Conservation (phyloP, 2,888 invertebrate species). For the Colletes collaris region DNA sequence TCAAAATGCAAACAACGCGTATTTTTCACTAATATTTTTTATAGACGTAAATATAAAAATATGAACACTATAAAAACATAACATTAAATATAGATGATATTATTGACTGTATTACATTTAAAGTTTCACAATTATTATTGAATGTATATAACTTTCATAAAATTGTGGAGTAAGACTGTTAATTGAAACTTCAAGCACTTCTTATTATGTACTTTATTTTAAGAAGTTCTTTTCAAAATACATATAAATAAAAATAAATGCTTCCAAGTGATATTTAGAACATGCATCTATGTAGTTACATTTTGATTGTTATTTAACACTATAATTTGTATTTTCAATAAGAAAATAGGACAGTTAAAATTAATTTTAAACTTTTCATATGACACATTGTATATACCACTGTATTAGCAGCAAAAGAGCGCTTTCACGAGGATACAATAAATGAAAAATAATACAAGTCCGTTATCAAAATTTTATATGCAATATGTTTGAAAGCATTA, state of each 20-base stretch:
- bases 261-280: constrained; percentile 74
- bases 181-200: constrained; percentile 17
- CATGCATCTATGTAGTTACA: constrained; percentile 68
- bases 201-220: constrained; percentile 72
- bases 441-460: constrained; percentile 2
- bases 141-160: neutral
- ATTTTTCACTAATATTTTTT: too few species aligned
- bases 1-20: too few species aligned
- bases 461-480: neutral
- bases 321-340: constrained; percentile 36
- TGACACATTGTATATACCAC: constrained; percentile 8
- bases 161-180: neutral
- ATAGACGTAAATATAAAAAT: too few species aligned
- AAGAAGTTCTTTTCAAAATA: constrained; percentile 76
- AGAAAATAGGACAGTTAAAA: constrained; percentile 67
- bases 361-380: constrained; percentile 59
- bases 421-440: constrained; percentile 35
- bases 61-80: too few species aligned
- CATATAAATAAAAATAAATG: constrained; percentile 80
- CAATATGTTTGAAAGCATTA: constrained; percentile 3
- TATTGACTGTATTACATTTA: too few species aligned
- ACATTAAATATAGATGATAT: too few species aligned
- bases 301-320: constrained; percentile 34
- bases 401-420: constrained; percentile 57
- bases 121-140: too few species aligned